phyloP scores from a whole-genome alignment of 2,888 invertebrate species.

The Epirrhoe alternata region DNA sequence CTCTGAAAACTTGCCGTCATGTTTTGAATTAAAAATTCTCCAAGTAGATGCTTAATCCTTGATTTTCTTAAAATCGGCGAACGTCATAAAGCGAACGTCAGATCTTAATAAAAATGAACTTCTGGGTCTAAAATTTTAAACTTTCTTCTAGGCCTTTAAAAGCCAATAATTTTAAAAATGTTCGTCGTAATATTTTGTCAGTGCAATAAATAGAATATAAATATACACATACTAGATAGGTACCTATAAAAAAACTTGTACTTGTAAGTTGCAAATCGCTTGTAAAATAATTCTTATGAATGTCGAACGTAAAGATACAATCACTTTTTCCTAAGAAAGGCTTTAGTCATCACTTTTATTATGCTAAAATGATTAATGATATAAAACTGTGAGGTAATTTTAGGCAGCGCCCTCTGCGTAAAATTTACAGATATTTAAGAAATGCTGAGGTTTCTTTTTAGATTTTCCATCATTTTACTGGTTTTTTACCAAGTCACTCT shows the following conservation, averaged over 20 bases:
- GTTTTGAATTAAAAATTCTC: conserved; percentile 57
- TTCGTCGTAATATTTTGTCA: no score
- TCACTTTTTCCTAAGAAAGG: neutral
- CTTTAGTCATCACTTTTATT: conserved; percentile 48
- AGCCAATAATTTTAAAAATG: no score
- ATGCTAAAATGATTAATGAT: conserved; percentile 57
- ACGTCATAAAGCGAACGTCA: neutral
- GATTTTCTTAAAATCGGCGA: neutral
- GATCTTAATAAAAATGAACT: neutral
- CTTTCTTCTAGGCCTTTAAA: no score
- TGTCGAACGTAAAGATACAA: neutral
- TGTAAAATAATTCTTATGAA: neutral
- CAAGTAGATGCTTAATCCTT: conserved; percentile 40
- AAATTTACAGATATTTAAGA: conserved; percentile 18
- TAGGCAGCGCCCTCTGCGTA: conserved; percentile 27
- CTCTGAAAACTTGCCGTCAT: conserved; percentile 47
- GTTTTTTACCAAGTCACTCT: neutral
- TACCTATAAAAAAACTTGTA: no score
- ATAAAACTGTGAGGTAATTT: conserved; percentile 41
- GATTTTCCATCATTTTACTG: conserved; percentile 7
- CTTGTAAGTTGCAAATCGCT: neutral
- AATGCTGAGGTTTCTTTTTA: conserved; percentile 18
- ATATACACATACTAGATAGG: no score
- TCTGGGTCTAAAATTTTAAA: no score
- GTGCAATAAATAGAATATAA: no score